Percentiles rank a stretch among this genome's conserved stretches.
These are phyloP conservation scores for Chydorus sphaericus DNA, from an alignment of 2,888 invertebrate genomes.

Conservation along the genomic window DNA sequence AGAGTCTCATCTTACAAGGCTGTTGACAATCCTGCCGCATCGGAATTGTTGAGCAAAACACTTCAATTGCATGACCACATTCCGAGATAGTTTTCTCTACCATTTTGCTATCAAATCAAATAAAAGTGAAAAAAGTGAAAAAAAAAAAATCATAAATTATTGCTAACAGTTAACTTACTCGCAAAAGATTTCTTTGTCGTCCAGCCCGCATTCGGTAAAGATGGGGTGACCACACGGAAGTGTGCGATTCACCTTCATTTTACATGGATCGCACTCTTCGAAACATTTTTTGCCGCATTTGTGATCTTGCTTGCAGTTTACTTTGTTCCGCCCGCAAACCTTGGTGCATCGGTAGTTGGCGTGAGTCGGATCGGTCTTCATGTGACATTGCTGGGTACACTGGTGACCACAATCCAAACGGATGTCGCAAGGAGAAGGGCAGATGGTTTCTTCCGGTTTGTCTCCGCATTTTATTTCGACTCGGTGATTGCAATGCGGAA, in stretches of 20 bases:
- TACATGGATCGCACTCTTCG: slow-evolving; percentile 23
- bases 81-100: slow-evolving; percentile 31
- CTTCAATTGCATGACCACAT: slow-evolving; percentile 32
- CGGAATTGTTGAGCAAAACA: slow-evolving; percentile 18
- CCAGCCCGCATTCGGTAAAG: slow-evolving; percentile 28
- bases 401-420: slow-evolving; percentile 14
- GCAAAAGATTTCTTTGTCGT: slow-evolving; percentile 26
- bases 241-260: slow-evolving; percentile 16
- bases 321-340: slow-evolving; percentile 32
- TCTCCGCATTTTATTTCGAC: slow-evolving; percentile 32
- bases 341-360: slow-evolving; percentile 28
- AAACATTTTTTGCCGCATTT: slow-evolving; percentile 22
- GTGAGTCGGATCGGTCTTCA: slow-evolving; percentile 10
- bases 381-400: slow-evolving; percentile 11
- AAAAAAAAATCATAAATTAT: neutral
- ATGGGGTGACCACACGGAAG: slow-evolving; percentile 35
- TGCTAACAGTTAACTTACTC: slow-evolving; percentile 24
- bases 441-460: slow-evolving; percentile 17
- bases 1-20: slow-evolving; percentile 21
- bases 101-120: slow-evolving; percentile 32
- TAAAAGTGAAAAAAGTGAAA: neutral
- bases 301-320: slow-evolving; percentile 16
- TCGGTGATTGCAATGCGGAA: slow-evolving; percentile 36
- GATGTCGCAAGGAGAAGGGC: slow-evolving; percentile 12
- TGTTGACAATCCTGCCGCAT: slow-evolving; percentile 3